A percentile compares a stretch with the other conserved stretches of the same genome.
These are phyloP conservation scores for Hyppa rectilinea DNA, from an alignment of 2,888 invertebrate genomes.

Conservation along the genomic window DNA sequence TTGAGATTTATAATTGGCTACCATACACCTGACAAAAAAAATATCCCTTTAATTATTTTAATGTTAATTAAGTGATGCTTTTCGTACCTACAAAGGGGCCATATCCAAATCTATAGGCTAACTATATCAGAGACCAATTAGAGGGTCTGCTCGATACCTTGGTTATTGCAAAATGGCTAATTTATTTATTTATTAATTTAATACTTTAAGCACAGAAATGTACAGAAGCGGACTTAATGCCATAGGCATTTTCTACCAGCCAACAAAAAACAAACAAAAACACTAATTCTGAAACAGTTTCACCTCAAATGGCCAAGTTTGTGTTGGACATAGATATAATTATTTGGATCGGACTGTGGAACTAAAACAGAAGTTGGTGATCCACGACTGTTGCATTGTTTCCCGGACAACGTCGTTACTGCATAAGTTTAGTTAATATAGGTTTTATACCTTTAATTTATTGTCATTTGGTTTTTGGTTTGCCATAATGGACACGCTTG, in stretches of 20 bases:
- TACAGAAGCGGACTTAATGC: too few relatives aligned
- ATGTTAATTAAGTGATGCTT: background rate
- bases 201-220: too few relatives aligned
- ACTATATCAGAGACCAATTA: constrained; percentile 12
- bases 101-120: background rate
- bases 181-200: too few relatives aligned
- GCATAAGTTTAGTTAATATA: background rate
- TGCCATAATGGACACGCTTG: too few relatives aligned
- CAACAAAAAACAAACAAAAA: too few relatives aligned
- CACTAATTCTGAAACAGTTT: constrained; percentile 28
- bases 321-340: constrained; percentile 10
- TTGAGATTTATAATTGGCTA: background rate
- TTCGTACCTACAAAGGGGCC: background rate
- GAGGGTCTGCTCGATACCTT: background rate
- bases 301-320: constrained; percentile 19
- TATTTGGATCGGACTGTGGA: constrained; percentile 3
- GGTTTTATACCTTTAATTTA: too few relatives aligned
- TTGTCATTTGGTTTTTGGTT: too few relatives aligned
- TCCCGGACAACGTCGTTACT: background rate
- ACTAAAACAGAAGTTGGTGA: background rate
- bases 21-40: background rate
- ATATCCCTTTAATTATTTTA: background rate
- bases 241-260: too few relatives aligned
- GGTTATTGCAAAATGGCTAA: constrained; percentile 12
- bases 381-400: background rate